Evolutionary conservation across 2,888 invertebrate species (phyloP), one percentile per base, ranked within the genome.

Genomic region (Geotrupes spiniger): DNA sequence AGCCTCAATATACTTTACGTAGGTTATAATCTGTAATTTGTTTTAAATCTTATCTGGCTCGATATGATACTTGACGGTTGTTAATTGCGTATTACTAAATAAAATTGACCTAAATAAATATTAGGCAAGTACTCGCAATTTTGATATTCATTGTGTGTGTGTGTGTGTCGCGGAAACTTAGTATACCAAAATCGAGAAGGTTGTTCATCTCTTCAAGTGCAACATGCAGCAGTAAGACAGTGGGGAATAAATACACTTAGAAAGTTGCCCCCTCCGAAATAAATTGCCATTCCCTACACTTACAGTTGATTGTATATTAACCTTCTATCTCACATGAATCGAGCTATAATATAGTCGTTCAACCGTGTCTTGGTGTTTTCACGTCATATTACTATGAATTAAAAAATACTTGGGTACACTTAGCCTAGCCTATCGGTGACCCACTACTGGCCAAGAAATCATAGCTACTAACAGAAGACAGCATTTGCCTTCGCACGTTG

Each of bases 361-460:
- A 63, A 53, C 28, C 49, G 49, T 38, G 21, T 29, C 15, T 46
- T 46, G 29, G 46, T 39, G 39, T 33, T 10, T 21, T 21, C 3
- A 21, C 21, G 16, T 15, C 9, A 8, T 11, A 38, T 15, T 4
- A 4, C 17, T 31, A 36, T 38, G 8, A 9, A 38, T 15, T 38
- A 21, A 21, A 21, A 21, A 21, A 4, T 21, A 4, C 46, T 49
- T 62, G 59, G 55, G 50, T 54, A 57, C 52, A 53, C 56, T 46
- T 56, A 63, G 61, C 63, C 61, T 63, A 62, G 62, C 61, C 61
- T 64, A 60, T 59, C 58, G 56, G 58, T 66, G 66, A 66, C 66
- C 66, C 65, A 65, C 62, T 63, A 60, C 60, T 57, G 54, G 51
- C 50, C 49, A 50, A 50, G 49, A 45, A 52, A 52, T 53, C 47